Evolutionary conservation across 2,888 invertebrate genomes (phyloP), one percentile per base, ranked within the genome.

Genomic region (Heteropelma amictum): DNA sequence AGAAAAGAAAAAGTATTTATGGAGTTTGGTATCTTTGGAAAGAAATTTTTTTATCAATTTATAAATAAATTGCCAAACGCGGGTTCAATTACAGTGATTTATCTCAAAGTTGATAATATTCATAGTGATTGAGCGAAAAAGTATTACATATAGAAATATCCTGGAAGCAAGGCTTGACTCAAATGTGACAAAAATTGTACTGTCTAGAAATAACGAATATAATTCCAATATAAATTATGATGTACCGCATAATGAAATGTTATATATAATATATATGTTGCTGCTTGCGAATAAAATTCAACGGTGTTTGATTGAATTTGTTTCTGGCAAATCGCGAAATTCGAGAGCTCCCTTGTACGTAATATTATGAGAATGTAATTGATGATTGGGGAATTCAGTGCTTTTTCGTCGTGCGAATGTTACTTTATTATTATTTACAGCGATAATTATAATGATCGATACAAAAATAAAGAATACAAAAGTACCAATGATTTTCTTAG

Each of bases 231-330:
- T 63, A 49, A 4, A 56, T 53, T 35, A 53, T 69, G 51, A 69
- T 47, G 40, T 60, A 47, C 60, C 61, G 28, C 40, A 75, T 67
- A 65, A n/a, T 61, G 21, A 70, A 33, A 54, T 72, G 56, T 72
- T 68, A 58, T 78, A n/a, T 72, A 40, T 76, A 76, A 78, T 77
- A 65, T 70, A 70, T 45, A 45, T 77, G 79, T 79, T 82, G 78
- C 75, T 79, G 79, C 75, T 79, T 79, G 60, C 74, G 58, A 77
- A 80, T 71, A 67, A 47, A 79, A 78, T 80, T 78, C 72, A 79
- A 76, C 45, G 63, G 56, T 33, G 23, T 72, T 23, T n/a, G 42
- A 7, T 65, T 56, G 8, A 45, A 61, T 45, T 64, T 51, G 19
- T 64, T 69, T 70, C 7, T 38, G 35, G 3, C 2, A 28, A 35